A percentile compares a stretch with the other conserved stretches of the same genome.
phyloP scores from a whole-genome alignment of 2,113 vertebrate species.

The Hyaena hyaena region DNA sequence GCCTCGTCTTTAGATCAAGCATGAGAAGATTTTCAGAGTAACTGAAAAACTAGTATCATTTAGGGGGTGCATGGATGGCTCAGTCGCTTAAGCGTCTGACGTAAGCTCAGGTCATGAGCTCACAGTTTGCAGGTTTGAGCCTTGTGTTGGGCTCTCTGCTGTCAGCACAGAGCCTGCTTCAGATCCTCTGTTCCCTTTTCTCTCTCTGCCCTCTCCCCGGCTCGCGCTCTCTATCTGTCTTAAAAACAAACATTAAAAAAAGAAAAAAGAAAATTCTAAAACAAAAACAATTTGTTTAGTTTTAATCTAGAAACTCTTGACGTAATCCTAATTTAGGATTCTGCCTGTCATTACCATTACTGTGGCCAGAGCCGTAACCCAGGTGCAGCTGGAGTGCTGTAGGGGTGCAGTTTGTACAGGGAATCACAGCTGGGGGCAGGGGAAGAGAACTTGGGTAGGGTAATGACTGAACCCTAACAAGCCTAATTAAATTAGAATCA shows the following conservation, averaged over 20 bases:
- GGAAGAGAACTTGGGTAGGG: neutral
- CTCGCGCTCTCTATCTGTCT: too few species aligned
- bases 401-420: neutral
- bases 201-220: too few species aligned
- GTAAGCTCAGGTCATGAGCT: too few species aligned
- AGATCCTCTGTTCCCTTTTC: too few species aligned
- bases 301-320: neutral
- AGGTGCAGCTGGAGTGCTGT: neutral
- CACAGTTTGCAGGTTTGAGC: too few species aligned
- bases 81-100: too few species aligned
- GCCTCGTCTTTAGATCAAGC: neutral
- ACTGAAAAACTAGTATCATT: neutral
- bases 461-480: neutral
- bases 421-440: neutral
- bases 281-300: neutral
- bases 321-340: neutral
- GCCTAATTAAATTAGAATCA: constrained; percentile 35
- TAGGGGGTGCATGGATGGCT: neutral
- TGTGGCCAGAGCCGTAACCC: neutral
- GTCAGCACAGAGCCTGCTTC: too few species aligned
- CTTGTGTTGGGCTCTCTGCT: too few species aligned
- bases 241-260: too few species aligned
- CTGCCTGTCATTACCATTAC: neutral
- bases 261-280: neutral
- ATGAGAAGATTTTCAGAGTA: neutral